Evolutionary conservation across 1,140 invertebrate genomes (phyloP), one percentile per base, ranked within the genome.

Genomic region (Heliconius congener): DNA sequence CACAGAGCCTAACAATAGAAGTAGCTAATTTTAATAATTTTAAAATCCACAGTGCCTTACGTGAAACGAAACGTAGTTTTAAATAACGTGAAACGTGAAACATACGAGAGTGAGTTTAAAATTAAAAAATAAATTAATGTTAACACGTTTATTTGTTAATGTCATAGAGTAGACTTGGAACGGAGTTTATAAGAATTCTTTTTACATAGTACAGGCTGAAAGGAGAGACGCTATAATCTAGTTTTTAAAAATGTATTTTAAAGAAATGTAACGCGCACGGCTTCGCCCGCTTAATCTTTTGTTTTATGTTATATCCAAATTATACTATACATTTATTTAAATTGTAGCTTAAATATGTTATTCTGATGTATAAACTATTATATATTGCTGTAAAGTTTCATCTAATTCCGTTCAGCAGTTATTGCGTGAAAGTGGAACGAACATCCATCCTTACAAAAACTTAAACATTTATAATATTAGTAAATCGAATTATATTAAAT

Each of bases 51-150:
- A n/a, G 19, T 55, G 55, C 19, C 55, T 60, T 9, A 30, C 13
- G 60, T 66, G 23, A 30, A 66, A 30, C 60, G 60, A 66, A 66
- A 66, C 23, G 60, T 30, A 66, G 4, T 66, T 66, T 27, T 13
- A 66, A 66, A 66, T 30, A 66, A 66, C 27, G 23, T 66, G 60
- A 66, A 60, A 60, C n/a, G 57, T 23, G 23, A 60, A 66, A 30
- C 23, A 18, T 16, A 16, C 60, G 27, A 30, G 27, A 3, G 9
- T 66, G 13, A 66, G 60, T 66, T 66, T 66, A 30, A 66, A 66
- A 66, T 66, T 66, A 66, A 66, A 66, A 66, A 66, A 66, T 27
- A 66, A 16, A 66, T 23, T 66, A 30, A 66, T n/a, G 19, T 11
- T 60, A 9, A 60, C 57, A 23, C 57, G 57, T 60, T 60, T 60